Base-by-base conservation (phyloP, 2,797 vertebrate genomes). In the Eidolon dupreanum region DNA sequence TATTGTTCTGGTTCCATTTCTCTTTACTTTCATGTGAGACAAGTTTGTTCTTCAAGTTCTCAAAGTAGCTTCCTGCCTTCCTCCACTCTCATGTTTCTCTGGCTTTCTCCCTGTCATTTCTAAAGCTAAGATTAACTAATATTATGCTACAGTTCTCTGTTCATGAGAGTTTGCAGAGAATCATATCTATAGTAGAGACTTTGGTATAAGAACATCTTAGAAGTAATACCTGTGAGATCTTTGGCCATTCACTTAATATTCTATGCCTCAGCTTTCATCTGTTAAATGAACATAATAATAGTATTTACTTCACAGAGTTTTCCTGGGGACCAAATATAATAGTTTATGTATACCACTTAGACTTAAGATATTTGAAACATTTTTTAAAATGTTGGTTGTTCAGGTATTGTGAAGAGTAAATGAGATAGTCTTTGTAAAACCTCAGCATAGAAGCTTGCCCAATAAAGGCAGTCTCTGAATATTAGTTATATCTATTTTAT, bases 91-190 rank as follows among this genome's bases (percentile, higher is more conserved):
- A 46, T 81, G 66, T 81, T 86, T 95, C 33, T 87, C 16, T 96
- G 51, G 8, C 33, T 79, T 92, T 79, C 11, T 88, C 57, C 51
- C 19, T 79, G 13, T 20, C 28, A 65, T 65, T 93, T 94, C 26
- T 53, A 90, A 93, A 88, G 12, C n/a, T 70, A 84, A 71, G 38
- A 26, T 92, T 61, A 88, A 51, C 28, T 87, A n/a, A 70, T 87
- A n/a, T 75, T 43, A 9, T 88, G 31, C 6, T 74, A 91, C 4
- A 85, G 15, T 74, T 74, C 7, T 51, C 46, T 53, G 6, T 65
- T 89, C 46, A 55, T 46, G 31, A 94, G n/a, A 77, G 8, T 49
- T 49, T 91, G 19, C 63, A 79, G 74, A 65, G 7, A 89, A 71
- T 61, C 4, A n/a, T 68, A 28, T 92, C 63, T 85, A 16, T n/a